Evolutionary conservation across 2,113 vertebrate species (phyloP).

Genomic region (Passerina amoena): DNA sequence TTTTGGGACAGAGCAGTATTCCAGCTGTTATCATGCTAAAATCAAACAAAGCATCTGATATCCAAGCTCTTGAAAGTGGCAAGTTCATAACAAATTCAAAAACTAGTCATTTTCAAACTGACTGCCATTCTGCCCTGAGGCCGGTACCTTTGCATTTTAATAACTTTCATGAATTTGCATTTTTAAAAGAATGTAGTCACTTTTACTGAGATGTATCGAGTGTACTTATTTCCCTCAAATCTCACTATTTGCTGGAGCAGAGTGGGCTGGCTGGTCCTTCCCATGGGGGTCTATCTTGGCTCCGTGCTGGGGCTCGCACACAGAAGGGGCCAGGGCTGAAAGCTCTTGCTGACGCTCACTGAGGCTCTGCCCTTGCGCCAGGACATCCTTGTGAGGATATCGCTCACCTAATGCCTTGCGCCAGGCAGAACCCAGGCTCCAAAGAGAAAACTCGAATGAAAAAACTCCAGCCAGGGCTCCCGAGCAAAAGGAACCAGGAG

Average conservation of each 20-base stretch:
- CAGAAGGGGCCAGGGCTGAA: not conserved
- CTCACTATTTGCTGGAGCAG: not conserved
- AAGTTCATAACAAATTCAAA: not conserved
- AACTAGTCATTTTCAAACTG: not conserved
- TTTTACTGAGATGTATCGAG: not conserved
- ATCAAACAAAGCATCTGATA: not conserved
- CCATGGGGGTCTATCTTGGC: not conserved
- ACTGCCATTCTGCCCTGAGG: not conserved
- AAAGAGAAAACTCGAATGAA: not conserved
- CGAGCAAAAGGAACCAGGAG: too few relatives aligned
- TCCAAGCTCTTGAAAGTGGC: not conserved
- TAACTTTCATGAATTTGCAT: not conserved
- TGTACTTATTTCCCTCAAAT: not conserved
- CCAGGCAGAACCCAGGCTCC: not conserved
- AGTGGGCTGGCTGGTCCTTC: not conserved
- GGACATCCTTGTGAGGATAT: not conserved
- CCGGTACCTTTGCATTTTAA: not conserved
- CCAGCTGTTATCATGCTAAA: not conserved
- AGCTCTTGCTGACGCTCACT: not conserved
- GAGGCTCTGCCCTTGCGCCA: not conserved
- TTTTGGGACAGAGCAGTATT: not conserved
- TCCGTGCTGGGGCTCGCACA: not conserved
- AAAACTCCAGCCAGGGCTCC: not conserved
- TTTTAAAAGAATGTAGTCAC: not conserved
- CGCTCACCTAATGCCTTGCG: not conserved